phyloP scores from a whole-genome alignment of 2,888 invertebrate genomes.

The Halictus ligatus region DNA sequence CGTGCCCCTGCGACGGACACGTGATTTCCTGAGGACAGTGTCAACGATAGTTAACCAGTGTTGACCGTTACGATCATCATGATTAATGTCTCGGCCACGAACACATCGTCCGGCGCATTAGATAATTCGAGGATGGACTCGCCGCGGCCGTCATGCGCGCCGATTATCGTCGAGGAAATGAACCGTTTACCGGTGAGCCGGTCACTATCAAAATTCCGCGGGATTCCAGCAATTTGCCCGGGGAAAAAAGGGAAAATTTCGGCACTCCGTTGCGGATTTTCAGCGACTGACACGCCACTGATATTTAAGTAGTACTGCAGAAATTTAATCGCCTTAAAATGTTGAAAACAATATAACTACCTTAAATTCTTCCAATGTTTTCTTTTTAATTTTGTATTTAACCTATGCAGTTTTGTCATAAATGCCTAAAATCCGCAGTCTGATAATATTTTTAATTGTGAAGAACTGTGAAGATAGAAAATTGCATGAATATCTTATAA shows the following conservation, averaged over 20 bases:
- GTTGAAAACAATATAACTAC: too few relatives aligned
- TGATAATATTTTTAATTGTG: too few relatives aligned
- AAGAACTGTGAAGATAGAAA: not conserved
- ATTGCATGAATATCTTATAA: too few relatives aligned
- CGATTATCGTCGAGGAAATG: not conserved
- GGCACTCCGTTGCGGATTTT: too few relatives aligned
- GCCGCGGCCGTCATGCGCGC: not conserved
- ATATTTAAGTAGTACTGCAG: too few relatives aligned
- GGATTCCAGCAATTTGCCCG: not conserved
- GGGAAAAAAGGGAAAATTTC: too few relatives aligned
- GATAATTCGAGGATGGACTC: slow-evolving; percentile 30
- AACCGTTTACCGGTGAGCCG: not conserved
- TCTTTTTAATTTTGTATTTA: too few relatives aligned
- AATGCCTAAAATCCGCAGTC: too few relatives aligned
- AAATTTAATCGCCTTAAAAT: too few relatives aligned
- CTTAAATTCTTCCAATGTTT: too few relatives aligned
- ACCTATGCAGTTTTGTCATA: too few relatives aligned
- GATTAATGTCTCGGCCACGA: slow-evolving; percentile 43
- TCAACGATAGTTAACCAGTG: slow-evolving; percentile 43
- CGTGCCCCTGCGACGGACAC: slow-evolving; percentile 32
- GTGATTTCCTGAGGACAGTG: slow-evolving; percentile 62
- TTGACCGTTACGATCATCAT: slow-evolving; percentile 54
- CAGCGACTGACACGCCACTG: too few relatives aligned
- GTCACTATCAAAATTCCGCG: not conserved
- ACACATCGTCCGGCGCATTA: slow-evolving; percentile 21